Conservation (phyloP, 2,797 vertebrate species). For the Allobates femoralis region DNA sequence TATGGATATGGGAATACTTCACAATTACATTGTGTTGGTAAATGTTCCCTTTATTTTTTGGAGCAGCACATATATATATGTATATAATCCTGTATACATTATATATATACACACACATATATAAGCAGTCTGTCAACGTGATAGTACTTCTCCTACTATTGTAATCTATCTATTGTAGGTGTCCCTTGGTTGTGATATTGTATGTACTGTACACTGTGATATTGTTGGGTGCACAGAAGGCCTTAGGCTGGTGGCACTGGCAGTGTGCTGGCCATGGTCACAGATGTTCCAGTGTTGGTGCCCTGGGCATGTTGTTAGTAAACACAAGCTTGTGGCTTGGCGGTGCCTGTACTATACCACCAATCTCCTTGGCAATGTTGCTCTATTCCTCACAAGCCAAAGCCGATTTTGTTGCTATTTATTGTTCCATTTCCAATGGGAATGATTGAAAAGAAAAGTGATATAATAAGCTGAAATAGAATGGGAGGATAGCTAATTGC, state of each 20-base stretch:
- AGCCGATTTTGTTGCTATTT: conserved; percentile 4
- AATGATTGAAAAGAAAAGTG: neutral
- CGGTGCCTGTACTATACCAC: neutral
- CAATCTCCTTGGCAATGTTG: neutral
- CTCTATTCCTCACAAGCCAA: neutral
- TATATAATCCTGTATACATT: no score
- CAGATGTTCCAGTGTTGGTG: conserved; percentile 52
- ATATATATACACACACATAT: no score
- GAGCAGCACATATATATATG: no score
- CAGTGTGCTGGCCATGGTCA: conserved; percentile 20
- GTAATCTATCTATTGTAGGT: neutral
- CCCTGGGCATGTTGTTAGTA: conserved; percentile 56
- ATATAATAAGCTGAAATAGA: neutral
- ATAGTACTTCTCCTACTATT: no score
- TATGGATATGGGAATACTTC: no score
- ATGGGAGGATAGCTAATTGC: neutral
- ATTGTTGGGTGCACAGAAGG: conserved; percentile 14
- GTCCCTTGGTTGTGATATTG: neutral
- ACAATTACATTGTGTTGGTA: no score
- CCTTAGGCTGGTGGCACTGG: conserved; percentile 18
- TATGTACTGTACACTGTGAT: neutral
- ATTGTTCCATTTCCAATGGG: neutral
- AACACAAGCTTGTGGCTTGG: conserved; percentile 27
- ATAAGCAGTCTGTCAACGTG: no score
- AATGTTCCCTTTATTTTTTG: no score